These are phyloP conservation scores for Monomorium pharaonis DNA, from an alignment of 1,140 invertebrate genomes.

Conservation along the genomic window DNA sequence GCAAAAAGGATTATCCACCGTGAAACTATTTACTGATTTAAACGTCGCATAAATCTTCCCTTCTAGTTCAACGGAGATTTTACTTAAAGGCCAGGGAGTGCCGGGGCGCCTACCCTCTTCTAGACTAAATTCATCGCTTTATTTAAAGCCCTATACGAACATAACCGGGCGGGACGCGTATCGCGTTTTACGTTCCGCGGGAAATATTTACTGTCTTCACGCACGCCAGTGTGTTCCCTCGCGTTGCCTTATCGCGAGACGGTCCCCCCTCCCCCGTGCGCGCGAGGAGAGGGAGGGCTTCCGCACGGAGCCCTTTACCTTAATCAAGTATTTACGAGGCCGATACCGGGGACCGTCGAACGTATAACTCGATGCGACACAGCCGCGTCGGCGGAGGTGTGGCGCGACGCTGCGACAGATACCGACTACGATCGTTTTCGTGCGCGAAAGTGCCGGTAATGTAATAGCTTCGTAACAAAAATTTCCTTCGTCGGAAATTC, in stretches of 20 bases:
- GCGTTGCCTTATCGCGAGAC: slow-evolving; percentile 28
- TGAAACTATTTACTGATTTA: slow-evolving; percentile 73
- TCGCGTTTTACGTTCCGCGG: slow-evolving; percentile 36
- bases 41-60: slow-evolving; percentile 66
- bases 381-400: neutral
- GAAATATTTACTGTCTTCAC: slow-evolving; percentile 65
- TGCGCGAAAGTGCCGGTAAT: neutral
- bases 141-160: slow-evolving; percentile 59
- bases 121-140: slow-evolving; percentile 68
- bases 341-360: slow-evolving; percentile 31
- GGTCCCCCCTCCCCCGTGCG: neutral
- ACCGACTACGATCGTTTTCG: slow-evolving; percentile 3
- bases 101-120: neutral
- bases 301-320: neutral
- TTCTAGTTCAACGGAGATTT: slow-evolving; percentile 67
- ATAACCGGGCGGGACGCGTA: slow-evolving; percentile 43
- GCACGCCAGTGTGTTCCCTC: slow-evolving; percentile 61
- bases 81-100: slow-evolving; percentile 49
- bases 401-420: neutral
- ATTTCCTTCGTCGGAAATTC: neutral
- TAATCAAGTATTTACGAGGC: slow-evolving; percentile 65
- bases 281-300: slow-evolving; percentile 12
- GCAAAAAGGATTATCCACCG: slow-evolving; percentile 61
- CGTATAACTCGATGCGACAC: slow-evolving; percentile 34
- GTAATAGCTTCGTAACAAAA: neutral